phyloP scores from a whole-genome alignment of 2,888 invertebrate species.

The Chrysina gloriosa region DNA sequence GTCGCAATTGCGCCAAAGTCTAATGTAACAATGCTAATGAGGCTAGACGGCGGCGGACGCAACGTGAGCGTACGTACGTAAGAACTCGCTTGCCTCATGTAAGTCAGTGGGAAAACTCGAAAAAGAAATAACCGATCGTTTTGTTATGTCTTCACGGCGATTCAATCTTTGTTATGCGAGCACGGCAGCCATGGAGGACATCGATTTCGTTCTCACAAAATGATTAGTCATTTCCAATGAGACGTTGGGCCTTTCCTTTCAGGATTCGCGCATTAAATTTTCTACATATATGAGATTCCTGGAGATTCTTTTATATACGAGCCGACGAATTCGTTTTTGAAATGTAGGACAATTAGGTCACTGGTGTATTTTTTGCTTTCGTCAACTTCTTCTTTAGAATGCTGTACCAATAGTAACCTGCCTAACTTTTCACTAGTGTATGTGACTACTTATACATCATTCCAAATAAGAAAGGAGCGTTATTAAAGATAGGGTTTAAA shows the following conservation, averaged over 20 bases:
- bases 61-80: neutral
- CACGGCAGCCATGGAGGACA: conserved; percentile 5
- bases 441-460: too few species aligned
- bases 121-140: neutral
- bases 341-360: too few species aligned
- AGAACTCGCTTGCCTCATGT: conserved; percentile 12
- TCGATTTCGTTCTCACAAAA: conserved; percentile 19
- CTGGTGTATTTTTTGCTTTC: too few species aligned
- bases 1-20: conserved; percentile 19
- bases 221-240: conserved; percentile 23
- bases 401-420: too few species aligned
- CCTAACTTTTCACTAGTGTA: too few species aligned
- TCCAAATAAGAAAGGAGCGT: too few species aligned
- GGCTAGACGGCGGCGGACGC: neutral
- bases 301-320: too few species aligned
- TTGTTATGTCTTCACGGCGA: conserved; percentile 12
- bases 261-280: too few species aligned
- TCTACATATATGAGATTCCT: too few species aligned
- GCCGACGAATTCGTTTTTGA: too few species aligned
- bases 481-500: too few species aligned
- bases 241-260: conserved; percentile 3
- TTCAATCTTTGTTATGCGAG: conserved; percentile 10
- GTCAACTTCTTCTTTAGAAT: too few species aligned
- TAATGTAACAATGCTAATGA: conserved; percentile 35
- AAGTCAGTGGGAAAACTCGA: conserved; percentile 31